Percentiles rank a stretch among this genome's conserved stretches.
These are phyloP conservation scores for Campylomormyrus numenius DNA, from an alignment of 2,113 vertebrate genomes.

Conservation along the genomic window DNA sequence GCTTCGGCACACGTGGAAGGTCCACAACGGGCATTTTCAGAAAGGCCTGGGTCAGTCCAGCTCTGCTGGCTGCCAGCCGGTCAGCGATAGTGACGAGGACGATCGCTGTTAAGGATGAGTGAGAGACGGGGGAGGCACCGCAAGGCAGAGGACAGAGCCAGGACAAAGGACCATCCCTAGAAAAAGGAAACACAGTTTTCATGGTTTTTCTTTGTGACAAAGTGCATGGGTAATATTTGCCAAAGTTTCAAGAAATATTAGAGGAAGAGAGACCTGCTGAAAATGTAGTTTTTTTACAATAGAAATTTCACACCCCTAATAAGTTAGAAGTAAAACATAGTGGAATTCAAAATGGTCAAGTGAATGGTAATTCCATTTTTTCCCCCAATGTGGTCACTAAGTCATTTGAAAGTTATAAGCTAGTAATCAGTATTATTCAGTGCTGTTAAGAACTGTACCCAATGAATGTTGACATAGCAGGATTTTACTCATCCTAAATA, in stretches of 20 bases:
- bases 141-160: background rate
- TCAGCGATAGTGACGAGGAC: slow-evolving; percentile 90
- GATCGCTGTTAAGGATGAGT: slow-evolving; percentile 77
- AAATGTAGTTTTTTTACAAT: background rate
- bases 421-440: slow-evolving; percentile 1
- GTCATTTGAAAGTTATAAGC: background rate
- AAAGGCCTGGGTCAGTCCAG: slow-evolving; percentile 68
- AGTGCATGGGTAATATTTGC: slow-evolving; percentile 10
- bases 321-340: slow-evolving; percentile 4
- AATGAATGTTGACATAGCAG: background rate
- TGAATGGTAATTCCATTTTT: background rate
- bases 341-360: background rate
- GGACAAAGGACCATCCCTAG: background rate
- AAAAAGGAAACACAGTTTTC: background rate
- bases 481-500: background rate
- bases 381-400: background rate
- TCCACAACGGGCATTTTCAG: slow-evolving; percentile 88
- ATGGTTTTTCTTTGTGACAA: background rate
- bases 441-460: background rate
- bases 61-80: slow-evolving; percentile 70
- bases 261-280: background rate
- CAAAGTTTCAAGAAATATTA: slow-evolving; percentile 12
- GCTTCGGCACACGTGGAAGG: slow-evolving; percentile 88
- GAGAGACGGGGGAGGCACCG: background rate
- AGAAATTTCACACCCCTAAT: background rate